Evolutionary conservation across 2,113 vertebrate species (phyloP).

Genomic region (Sceloporus tristichus): DNA sequence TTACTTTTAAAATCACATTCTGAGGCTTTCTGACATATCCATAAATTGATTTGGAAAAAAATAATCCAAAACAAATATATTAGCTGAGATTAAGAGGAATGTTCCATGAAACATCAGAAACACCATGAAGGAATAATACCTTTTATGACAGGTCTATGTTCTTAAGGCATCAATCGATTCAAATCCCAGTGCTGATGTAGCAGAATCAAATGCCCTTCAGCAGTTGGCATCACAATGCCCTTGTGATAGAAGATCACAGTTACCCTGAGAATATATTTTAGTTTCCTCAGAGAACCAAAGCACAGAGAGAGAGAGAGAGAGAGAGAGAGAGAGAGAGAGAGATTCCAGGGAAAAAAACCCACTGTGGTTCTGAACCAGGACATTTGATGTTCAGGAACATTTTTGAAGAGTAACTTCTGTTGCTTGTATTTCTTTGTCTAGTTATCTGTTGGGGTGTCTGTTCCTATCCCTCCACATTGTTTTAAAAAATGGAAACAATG

Average conservation of each 20-base stretch:
- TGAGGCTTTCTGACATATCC: not conserved
- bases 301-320: not conserved
- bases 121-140: not conserved
- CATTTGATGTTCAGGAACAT: not conserved
- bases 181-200: not conserved
- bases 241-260: not conserved
- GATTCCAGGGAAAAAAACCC: too few species aligned
- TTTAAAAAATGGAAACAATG: constrained; percentile 39
- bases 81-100: not conserved
- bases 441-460: constrained; percentile 29
- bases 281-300: not conserved
- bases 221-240: not conserved
- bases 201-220: not conserved
- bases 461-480: constrained; percentile 31
- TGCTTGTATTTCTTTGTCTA: constrained; percentile 18
- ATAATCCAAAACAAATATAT: not conserved
- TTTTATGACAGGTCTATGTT: not conserved
- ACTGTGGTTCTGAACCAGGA: not conserved
- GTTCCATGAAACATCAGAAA: not conserved
- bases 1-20: not conserved
- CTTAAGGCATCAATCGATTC: not conserved
- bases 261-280: not conserved
- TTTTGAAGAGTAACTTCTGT: constrained; percentile 16
- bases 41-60: not conserved
- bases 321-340: not conserved